Evolutionary conservation across 2,113 vertebrate species (phyloP).

Genomic region (Engraulis encrasicolus): DNA sequence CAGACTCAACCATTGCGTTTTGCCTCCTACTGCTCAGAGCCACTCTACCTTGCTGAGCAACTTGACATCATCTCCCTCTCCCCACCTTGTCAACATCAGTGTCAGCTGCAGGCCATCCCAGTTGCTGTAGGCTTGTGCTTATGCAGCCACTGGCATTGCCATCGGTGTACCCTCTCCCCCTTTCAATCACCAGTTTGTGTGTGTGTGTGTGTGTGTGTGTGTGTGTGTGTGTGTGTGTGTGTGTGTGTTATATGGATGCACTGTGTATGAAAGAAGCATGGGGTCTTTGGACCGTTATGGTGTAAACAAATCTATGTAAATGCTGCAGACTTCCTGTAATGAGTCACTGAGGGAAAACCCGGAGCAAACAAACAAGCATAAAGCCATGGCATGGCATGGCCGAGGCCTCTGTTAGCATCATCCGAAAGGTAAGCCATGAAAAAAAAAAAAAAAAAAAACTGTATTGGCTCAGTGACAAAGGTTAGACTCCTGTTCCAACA

Average conservation of each 20-base stretch:
- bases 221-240: not conserved
- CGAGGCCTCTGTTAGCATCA: not conserved
- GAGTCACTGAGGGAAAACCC: not conserved
- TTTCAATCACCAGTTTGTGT: no score
- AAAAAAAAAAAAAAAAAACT: no score
- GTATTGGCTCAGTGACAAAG: not conserved
- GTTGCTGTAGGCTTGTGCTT: not conserved
- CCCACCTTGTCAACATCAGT: not conserved
- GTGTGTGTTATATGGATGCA: not conserved
- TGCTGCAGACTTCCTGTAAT: not conserved
- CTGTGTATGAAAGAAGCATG: not conserved
- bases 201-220: not conserved
- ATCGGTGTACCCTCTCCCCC: not conserved
- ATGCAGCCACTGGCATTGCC: not conserved
- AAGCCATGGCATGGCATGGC: not conserved
- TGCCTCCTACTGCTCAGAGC: not conserved
- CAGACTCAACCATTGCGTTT: not conserved
- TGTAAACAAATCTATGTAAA: not conserved
- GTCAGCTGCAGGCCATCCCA: not conserved
- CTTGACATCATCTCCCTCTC: not conserved
- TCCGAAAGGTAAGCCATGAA: not conserved
- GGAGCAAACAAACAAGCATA: no score
- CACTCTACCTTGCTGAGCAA: not conserved
- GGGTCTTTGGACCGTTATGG: not conserved
- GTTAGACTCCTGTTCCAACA: not conserved